Evolutionary conservation across 2,888 invertebrate species (phyloP), one percentile per base, ranked within the genome.

Genomic region (Heliconius hortense): DNA sequence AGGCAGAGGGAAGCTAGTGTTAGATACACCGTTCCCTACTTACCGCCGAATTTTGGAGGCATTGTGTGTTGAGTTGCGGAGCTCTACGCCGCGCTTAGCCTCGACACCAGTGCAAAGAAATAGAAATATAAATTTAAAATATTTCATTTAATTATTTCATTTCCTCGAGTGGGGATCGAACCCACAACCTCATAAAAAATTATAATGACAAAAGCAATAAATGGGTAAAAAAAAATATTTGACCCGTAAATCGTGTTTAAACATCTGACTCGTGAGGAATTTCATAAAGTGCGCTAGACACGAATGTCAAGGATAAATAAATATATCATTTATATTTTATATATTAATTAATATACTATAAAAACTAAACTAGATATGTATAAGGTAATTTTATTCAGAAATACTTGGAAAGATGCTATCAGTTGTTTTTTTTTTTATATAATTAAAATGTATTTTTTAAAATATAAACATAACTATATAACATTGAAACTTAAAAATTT

Each of bases 251-350:
- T 78, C 75, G 39, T 72, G 72, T 78, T 78, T 71, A 48, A 60
- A 75, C 63, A 56, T 63, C 48, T 77, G 77, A 75, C 77, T 77
- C 60, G 64, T 28, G 39, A 75, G 71, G 75, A 78, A 75, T 78
- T 75, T 43, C 43, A 56, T 18, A 64, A 62, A 48, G 53, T 28
- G 24, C 43, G 31, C 48, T 21, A 75, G 24, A 70, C 24, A 73
- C 63, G 73, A 76, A 77, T 75, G 73, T 75, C 78, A 78, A 78
- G 77, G 77, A 31, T 28, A 60, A 59, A 59, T 24, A 59, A n/a
- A n/a, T 64, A 11, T 13, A n/a, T n/a, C 24, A n/a, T 59, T 68
- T 69, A 56, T 24, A 35, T 28, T 73, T 56, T 39, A 74, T 62
- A 18, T 73, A 70, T 70, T 39, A 24, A 39, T 74, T 31, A 35